These are phyloP conservation scores for Hippocampus comes DNA, from an alignment of 2,113 vertebrate genomes.

Conservation along the genomic window DNA sequence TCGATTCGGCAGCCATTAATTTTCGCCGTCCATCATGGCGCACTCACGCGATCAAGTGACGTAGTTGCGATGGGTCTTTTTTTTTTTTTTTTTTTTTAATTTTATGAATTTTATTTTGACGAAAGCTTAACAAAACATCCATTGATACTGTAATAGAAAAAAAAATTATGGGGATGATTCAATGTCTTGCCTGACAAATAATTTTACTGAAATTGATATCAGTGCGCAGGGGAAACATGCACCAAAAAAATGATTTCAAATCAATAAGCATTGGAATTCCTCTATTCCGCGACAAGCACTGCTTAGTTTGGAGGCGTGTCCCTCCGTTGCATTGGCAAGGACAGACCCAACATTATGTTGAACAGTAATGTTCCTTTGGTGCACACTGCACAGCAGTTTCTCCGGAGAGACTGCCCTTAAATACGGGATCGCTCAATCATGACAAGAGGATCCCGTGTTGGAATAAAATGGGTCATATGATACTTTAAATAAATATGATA, in stretches of 20 bases:
- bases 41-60: no score
- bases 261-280: not conserved
- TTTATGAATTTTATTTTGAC: no score
- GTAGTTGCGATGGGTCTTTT: no score
- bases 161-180: no score
- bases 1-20: no score
- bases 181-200: no score
- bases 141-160: no score
- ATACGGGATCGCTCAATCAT: slow-evolving; percentile 68
- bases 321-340: slow-evolving; percentile 53
- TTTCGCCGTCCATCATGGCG: no score
- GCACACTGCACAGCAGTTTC: slow-evolving; percentile 52
- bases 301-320: slow-evolving; percentile 25
- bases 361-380: slow-evolving; percentile 62
- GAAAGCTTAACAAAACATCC: no score
- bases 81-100: no score
- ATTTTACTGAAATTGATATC: no score
- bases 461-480: slow-evolving; percentile 73
- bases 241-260: not conserved
- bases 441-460: slow-evolving; percentile 53
- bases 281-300: slow-evolving; percentile 17
- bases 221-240: no score
- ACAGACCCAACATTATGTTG: slow-evolving; percentile 45
- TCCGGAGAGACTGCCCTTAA: slow-evolving; percentile 66
- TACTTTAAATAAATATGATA: slow-evolving; percentile 79